Percentiles rank a stretch among this genome's conserved stretches.
phyloP scores from a whole-genome alignment of 2,888 invertebrate genomes.

The Hypomecis punctinalis region DNA sequence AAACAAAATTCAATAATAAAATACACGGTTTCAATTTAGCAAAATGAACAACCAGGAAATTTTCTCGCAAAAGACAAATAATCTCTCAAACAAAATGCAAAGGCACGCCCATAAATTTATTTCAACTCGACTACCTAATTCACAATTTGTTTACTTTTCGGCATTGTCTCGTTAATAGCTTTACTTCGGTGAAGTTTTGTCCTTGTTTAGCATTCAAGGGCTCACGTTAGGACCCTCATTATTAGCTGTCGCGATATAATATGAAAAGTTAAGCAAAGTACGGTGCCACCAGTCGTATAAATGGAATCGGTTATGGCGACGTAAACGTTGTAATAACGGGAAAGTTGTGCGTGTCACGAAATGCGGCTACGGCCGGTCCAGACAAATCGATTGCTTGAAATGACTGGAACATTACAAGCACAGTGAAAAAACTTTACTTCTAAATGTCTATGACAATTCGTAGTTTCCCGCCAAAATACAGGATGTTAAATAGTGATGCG shows the following conservation, averaged over 20 bases:
- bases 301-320: conserved; percentile 67
- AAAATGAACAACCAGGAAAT: conserved; percentile 20
- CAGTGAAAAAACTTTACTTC: no score
- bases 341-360: conserved; percentile 72
- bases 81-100: conserved; percentile 43
- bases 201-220: conserved; percentile 59
- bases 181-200: conserved; percentile 53
- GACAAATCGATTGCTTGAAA: conserved; percentile 77
- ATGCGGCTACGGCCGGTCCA: conserved; percentile 61
- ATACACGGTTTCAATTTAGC: conserved; percentile 6
- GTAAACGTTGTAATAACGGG: conserved; percentile 69
- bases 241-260: conserved; percentile 58
- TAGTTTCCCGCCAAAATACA: no score
- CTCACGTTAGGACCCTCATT: conserved; percentile 59
- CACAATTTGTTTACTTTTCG: conserved; percentile 48
- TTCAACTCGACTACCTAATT: conserved; percentile 48
- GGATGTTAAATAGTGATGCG: no score
- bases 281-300: conserved; percentile 58
- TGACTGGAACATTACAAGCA: no score
- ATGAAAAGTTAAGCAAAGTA: conserved; percentile 62
- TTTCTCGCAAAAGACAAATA: conserved; percentile 28
- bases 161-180: conserved; percentile 55
- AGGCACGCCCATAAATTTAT: conserved; percentile 45
- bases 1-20: background rate
- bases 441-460: no score